phyloP scores from a whole-genome alignment of 2,113 vertebrate species.

The Delphinapterus leucas region DNA sequence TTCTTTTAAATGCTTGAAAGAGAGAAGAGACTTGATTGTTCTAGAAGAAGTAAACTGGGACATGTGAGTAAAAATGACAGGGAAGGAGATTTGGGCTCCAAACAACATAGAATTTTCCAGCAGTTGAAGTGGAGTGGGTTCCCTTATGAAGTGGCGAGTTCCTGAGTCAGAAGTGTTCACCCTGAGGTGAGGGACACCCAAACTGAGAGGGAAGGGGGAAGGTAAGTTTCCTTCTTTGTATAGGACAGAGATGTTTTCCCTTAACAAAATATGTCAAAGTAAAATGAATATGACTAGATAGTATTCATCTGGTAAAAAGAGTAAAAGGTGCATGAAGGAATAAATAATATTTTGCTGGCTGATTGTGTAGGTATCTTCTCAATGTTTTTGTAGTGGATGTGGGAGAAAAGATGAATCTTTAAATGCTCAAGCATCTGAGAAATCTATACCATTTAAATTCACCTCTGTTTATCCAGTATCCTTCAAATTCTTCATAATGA shows the following conservation, averaged over 20 bases:
- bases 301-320: neutral
- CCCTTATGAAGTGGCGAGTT: neutral
- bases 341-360: neutral
- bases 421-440: neutral
- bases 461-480: neutral
- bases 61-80: neutral
- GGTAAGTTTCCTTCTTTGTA: neutral
- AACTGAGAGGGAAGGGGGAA: neutral
- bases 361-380: neutral
- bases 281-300: neutral
- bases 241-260: neutral
- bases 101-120: neutral
- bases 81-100: neutral
- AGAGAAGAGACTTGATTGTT: neutral
- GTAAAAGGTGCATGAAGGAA: neutral
- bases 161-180: too few relatives aligned
- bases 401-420: neutral
- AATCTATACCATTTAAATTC: neutral
- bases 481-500: neutral
- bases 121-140: neutral
- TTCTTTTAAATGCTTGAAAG: neutral
- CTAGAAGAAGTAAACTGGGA: neutral
- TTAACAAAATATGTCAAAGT: neutral
- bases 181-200: neutral
- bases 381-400: neutral